These are phyloP conservation scores for Microctonus brassicae DNA, from an alignment of 2,888 invertebrate genomes.

Conservation along the genomic window DNA sequence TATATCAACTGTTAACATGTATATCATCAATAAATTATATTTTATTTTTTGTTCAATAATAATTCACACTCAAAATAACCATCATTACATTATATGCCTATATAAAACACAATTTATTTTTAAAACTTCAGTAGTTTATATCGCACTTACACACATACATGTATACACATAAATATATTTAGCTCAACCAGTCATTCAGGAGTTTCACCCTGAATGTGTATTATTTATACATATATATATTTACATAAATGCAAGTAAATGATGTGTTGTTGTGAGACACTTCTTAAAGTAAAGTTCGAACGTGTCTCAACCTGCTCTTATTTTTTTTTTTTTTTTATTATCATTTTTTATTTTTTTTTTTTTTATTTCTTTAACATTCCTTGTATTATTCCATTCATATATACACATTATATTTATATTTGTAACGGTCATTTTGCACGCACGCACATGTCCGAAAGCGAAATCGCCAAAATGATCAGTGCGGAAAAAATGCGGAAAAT, in stretches of 20 bases:
- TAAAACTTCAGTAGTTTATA: no score
- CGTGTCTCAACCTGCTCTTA: not conserved
- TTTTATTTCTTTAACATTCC: not conserved
- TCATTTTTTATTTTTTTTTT: not conserved
- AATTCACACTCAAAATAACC: no score
- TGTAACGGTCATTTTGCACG: not conserved
- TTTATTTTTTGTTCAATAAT: no score
- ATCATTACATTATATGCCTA: no score
- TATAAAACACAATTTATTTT: no score
- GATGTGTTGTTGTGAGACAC: not conserved
- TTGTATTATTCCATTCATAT: not conserved
- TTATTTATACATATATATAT: not conserved
- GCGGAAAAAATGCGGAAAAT: constrained; percentile 38
- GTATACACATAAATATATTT: no score
- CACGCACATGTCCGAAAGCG: constrained; percentile 34
- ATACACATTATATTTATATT: not conserved
- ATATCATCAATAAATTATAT: no score
- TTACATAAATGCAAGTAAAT: not conserved
- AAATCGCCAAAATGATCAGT: constrained; percentile 33
- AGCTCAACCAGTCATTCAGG: not conserved
- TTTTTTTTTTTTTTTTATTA: not conserved
- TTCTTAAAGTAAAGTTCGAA: not conserved
- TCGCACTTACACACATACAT: no score
- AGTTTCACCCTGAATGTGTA: not conserved
- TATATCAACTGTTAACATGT: no score